Conservation (phyloP, 2,797 vertebrate genomes). For the Arnoldichthys spilopterus region DNA sequence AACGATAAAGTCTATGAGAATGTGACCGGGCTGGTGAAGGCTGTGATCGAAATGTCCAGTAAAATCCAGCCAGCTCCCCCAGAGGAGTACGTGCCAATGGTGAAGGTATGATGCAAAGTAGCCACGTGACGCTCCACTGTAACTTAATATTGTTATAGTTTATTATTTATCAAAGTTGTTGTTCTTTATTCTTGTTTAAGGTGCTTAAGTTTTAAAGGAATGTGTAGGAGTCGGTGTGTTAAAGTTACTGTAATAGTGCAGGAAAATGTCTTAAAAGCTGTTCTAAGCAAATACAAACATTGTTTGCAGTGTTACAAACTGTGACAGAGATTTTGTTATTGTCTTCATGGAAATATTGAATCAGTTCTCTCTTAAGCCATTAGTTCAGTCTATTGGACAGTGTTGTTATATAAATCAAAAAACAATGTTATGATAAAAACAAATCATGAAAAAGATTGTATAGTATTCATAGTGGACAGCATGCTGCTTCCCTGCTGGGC, state of each 20-base stretch:
- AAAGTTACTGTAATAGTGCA: too few relatives aligned
- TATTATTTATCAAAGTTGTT: neutral
- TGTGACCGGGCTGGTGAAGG: constrained; percentile 95
- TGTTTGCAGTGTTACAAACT: too few relatives aligned
- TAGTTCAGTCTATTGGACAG: too few relatives aligned
- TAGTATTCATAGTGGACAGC: too few relatives aligned
- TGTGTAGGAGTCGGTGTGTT: neutral
- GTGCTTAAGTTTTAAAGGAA: neutral
- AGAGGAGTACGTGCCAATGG: constrained; percentile 98
- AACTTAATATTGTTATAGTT: neutral
- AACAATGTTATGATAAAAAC: too few relatives aligned
- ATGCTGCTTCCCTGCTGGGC: too few relatives aligned
- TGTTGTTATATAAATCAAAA: neutral
- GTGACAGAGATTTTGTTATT: neutral
- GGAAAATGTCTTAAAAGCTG: too few relatives aligned
- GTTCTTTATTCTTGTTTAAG: neutral
- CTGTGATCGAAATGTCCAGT: constrained; percentile 98
- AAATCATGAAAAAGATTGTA: too few relatives aligned
- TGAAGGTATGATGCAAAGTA: constrained; percentile 83
- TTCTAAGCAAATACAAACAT: too few relatives aligned
- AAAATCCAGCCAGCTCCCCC: constrained; percentile 96
- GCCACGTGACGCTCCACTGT: neutral
- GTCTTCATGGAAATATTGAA: neutral
- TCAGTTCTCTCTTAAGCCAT: neutral
- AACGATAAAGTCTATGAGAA: constrained; percentile 99